Evolutionary conservation across 2,888 invertebrate genomes (phyloP), one percentile per base, ranked within the genome.

Genomic region (Eubasilissa splendida): DNA sequence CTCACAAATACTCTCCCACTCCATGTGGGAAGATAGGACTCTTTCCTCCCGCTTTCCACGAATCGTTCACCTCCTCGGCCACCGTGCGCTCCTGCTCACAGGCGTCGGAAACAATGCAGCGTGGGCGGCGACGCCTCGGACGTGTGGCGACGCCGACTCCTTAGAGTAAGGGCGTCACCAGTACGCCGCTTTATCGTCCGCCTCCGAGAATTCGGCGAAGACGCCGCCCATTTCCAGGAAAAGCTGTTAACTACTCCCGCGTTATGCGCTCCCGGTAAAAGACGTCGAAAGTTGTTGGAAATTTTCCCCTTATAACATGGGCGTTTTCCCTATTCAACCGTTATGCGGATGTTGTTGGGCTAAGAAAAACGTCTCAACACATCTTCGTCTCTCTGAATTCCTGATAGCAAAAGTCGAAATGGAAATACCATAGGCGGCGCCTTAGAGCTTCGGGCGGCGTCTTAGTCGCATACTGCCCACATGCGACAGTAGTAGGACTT

Each of bases 101-200:
- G 84, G 86, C 86, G 86, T 87, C 85, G 86, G 85, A 86, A 89
- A 89, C 89, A 90, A 89, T 90, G 87, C 88, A 86, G 86, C 87
- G 89, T 88, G 89, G 89, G 90, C 88, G 90, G 89, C 88, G 77
- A 56, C 75, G 81, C 54, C 71, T 68, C 58, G 10, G 65, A 77
- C 54, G 65, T 66, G n/a, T 71, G 42, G 73, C 33, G 53, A 66
- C 76, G 86, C 86, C 83, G 80, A 60, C 86, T 86, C 86, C 87
- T 83, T 85, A 31, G 52, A 70, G 60, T 63, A 78, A 78, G 59
- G 86, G 86, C 86, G 85, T 86, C 86, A 86, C 85, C 85, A 84
- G 53, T 22, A 66, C 56, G 65, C 7, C 11, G 58, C 31, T 42
- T 31, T 12, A 12, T 76, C 52, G 77, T 68, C 78, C 78, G 68